Percentiles rank a stretch among this genome's conserved stretches.
These are phyloP conservation scores for Nyctibius grandis DNA, from an alignment of 2,797 vertebrate genomes.

Conservation along the genomic window DNA sequence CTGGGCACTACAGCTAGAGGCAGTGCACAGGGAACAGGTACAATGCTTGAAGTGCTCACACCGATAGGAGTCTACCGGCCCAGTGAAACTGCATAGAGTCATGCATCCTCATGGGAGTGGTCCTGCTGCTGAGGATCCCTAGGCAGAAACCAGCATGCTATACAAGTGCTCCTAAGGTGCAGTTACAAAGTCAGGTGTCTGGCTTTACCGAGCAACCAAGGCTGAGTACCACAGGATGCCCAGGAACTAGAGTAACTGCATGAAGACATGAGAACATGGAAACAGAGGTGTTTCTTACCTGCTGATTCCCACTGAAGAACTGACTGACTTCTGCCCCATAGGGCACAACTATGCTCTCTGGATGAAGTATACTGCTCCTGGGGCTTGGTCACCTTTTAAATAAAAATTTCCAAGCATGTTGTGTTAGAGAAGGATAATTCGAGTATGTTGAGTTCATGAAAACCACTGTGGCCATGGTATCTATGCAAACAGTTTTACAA, in stretches of 20 bases:
- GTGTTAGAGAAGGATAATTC: background rate
- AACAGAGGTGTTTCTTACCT: background rate
- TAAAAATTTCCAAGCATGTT: background rate
- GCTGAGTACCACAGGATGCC: accelerated
- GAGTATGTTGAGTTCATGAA: accelerated
- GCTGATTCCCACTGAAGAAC: background rate
- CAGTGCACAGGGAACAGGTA: no score
- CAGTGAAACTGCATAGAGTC: accelerated
- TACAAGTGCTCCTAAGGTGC: background rate
- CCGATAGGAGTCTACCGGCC: accelerated
- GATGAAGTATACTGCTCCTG: background rate
- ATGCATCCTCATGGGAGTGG: accelerated
- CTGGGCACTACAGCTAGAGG: background rate
- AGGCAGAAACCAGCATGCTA: background rate
- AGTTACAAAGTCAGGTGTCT: accelerated
- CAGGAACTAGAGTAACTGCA: background rate
- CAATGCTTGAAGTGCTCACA: accelerated
- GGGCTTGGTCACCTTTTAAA: background rate
- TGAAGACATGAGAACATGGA: background rate
- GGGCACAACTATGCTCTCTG: background rate
- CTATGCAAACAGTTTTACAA: background rate
- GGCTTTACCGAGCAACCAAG: background rate
- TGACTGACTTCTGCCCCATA: background rate
- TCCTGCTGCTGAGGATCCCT: accelerated
- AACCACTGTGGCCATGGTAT: background rate